phyloP scores from a whole-genome alignment of 1,140 invertebrate species.

The Formica selysi region DNA sequence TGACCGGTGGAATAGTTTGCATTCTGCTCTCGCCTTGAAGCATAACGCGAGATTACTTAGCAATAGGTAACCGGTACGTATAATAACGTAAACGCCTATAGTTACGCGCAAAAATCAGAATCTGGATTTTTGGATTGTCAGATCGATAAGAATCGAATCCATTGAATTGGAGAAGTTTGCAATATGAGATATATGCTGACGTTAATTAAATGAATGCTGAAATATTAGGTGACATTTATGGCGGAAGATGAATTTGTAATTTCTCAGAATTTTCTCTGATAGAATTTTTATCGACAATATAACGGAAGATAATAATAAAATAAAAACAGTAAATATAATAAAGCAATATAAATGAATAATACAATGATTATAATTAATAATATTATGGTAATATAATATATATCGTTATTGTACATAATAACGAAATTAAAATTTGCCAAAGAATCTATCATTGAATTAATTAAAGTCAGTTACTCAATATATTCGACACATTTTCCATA shows the following conservation, averaged over 20 bases:
- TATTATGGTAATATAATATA: neutral
- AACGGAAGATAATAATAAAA: neutral
- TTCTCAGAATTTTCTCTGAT: neutral
- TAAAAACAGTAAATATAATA: neutral
- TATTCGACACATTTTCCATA: neutral
- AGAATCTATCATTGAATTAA: neutral
- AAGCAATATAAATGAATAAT: neutral
- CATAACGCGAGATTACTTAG: slow-evolving; percentile 27
- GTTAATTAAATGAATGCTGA: slow-evolving; percentile 4
- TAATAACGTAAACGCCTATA: slow-evolving; percentile 40
- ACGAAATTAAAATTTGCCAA: neutral
- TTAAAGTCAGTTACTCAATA: neutral
- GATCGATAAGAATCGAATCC: slow-evolving; percentile 24
- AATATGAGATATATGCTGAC: slow-evolving; percentile 26
- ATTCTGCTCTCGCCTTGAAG: slow-evolving; percentile 37
- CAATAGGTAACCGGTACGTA: slow-evolving; percentile 24
- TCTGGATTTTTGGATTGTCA: slow-evolving; percentile 40
- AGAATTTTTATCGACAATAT: neutral
- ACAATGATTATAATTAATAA: neutral
- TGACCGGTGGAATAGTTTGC: neutral
- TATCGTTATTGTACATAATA: neutral
- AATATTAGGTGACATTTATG: slow-evolving; percentile 20
- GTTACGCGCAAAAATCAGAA: slow-evolving; percentile 39
- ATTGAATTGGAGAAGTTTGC: slow-evolving; percentile 12
- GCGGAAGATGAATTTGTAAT: slow-evolving; percentile 14